Evolutionary conservation across 2,113 vertebrate genomes (phyloP), one percentile per base, ranked within the genome.

Genomic region (Excalfactoria chinensis): DNA sequence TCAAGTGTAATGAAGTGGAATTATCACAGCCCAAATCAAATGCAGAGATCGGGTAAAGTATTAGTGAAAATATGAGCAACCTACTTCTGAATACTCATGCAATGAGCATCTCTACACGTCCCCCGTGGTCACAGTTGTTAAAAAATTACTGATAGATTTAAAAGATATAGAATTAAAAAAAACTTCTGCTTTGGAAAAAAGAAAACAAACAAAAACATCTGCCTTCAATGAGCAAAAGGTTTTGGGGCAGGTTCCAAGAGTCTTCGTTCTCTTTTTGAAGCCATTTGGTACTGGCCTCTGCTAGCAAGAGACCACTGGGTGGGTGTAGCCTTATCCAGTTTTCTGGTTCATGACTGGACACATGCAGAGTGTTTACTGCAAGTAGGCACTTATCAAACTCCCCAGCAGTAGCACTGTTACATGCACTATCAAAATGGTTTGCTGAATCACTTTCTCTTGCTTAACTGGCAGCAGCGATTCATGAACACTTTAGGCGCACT

Each of bases 381-480:
- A 59, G 3, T 0, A 64, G 20, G 68, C 49, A 66, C 37, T 72
- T 44, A 37, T 19, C 58, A 43, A 89, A 25, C 25, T 25, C 49
- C 32, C 40, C 94, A 81, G 7, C 91, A 90, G 12, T 43, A 75
- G 77, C 40, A 44, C 44, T 79, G 67, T 46, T 70, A 78, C 48
- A 72, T 41, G 13, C 55, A 60, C 34, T 14, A 18, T n/a, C 4
- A 32, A 84, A 88, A 82, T 53, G 11, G 66, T 35, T 4, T 2
- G 48, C 28, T 90, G 82, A 95, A 88, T 93, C 92, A 93, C 75
- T 2, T 59, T 76, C 51, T 80, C 68, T 88, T 80, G 64, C 60
- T 49, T 76, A 40, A 83, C 74, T 8, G 20, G 34, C 37, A 76
- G 60, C 71, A 46, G 72, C 79, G 81, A 88, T 71, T 80, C 93